Percentiles rank a stretch among this genome's conserved stretches.
Conservation (phyloP, 2,113 vertebrate genomes). For the Sinocyclocheilus maitianheensis region DNA sequence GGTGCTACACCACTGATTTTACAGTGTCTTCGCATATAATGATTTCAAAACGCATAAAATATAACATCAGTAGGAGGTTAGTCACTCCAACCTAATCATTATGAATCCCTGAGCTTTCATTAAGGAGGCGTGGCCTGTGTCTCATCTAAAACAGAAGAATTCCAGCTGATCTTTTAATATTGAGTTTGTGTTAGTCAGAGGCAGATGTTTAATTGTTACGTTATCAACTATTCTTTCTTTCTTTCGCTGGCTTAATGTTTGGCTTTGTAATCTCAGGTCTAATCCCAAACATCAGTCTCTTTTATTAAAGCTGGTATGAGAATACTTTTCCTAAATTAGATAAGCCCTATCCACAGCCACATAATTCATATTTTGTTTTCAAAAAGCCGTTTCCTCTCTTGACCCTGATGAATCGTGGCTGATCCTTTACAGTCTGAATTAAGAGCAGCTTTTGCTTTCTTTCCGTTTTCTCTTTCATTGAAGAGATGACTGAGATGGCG, state of each 20-base stretch:
- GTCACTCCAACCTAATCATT: slow-evolving; percentile 9
- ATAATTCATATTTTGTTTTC: not conserved
- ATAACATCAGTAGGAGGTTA: slow-evolving; percentile 1
- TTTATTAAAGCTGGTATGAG: not conserved
- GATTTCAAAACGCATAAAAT: not conserved
- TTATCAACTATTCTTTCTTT: slow-evolving; percentile 45
- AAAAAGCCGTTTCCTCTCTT: not conserved
- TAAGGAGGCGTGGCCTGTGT: not conserved
- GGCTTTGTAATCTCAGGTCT: slow-evolving; percentile 58
- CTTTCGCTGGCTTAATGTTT: slow-evolving; percentile 50
- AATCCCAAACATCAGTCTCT: slow-evolving; percentile 5
- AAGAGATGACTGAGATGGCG: slow-evolving; percentile 26
- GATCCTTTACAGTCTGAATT: not conserved
- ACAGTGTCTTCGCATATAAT: not conserved
- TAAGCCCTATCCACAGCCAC: not conserved
- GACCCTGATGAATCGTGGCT: slow-evolving; percentile 21
- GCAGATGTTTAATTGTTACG: slow-evolving; percentile 51
- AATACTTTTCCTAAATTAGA: slow-evolving; percentile 4
- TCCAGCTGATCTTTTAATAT: not conserved
- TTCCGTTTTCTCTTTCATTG: slow-evolving; percentile 36
- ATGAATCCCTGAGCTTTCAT: not conserved
- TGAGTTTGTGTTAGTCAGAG: not conserved
- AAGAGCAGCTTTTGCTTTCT: slow-evolving; percentile 26
- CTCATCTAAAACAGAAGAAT: not conserved
- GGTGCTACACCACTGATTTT: not conserved